These are phyloP conservation scores for Silurus aristotelis DNA, from an alignment of 2,797 vertebrate species.

Conservation along the genomic window DNA sequence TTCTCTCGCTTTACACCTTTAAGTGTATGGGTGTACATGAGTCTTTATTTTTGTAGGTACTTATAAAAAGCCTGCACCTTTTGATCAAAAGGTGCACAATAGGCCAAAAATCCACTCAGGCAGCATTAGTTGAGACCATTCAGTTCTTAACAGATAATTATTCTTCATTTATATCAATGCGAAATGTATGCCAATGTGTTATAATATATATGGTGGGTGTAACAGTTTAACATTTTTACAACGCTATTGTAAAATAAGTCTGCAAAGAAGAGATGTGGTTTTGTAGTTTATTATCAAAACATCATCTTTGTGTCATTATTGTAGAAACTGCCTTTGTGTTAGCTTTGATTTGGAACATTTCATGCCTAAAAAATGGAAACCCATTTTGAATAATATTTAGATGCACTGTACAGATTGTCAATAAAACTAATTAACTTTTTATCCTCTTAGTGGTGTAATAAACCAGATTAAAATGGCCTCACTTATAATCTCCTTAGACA, in stretches of 20 bases:
- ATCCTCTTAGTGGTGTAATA: slow-evolving; percentile 22
- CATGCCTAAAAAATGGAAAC: neutral
- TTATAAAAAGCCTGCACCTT: neutral
- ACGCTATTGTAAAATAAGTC: slow-evolving; percentile 2
- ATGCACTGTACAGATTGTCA: slow-evolving; percentile 41
- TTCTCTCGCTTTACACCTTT: neutral
- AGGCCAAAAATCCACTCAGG: neutral
- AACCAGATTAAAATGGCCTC: slow-evolving; percentile 48
- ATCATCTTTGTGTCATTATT: neutral
- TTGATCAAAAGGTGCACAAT: neutral
- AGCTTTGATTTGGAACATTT: neutral
- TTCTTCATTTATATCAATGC: neutral
- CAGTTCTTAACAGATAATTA: neutral
- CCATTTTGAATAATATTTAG: slow-evolving; percentile 16
- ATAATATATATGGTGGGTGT: neutral
- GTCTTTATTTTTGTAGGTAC: neutral
- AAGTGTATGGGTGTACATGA: neutral
- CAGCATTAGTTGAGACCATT: neutral
- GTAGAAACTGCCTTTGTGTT: neutral
- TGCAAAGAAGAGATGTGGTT: neutral
- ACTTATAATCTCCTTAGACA: slow-evolving; percentile 55
- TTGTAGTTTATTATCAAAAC: neutral
- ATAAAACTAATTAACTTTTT: slow-evolving; percentile 51
- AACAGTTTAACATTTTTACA: too few relatives aligned
- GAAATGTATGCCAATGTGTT: neutral